Evolutionary conservation across 1,140 invertebrate genomes (phyloP).

Genomic region (Nasonia longicornis): DNA sequence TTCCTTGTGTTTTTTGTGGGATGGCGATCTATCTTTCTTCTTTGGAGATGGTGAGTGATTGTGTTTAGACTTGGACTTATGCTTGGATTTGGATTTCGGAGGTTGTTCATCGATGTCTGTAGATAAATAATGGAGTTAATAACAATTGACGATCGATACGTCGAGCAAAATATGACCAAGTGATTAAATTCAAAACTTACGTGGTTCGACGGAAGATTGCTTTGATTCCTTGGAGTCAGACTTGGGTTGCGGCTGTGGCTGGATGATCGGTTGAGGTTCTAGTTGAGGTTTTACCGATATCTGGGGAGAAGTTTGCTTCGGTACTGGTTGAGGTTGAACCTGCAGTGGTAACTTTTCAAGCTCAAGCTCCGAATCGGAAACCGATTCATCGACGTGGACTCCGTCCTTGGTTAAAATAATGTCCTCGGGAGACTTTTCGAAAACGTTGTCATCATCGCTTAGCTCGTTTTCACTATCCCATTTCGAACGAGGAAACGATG

Average conservation of each 20-base stretch:
- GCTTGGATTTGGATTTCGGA: slow-evolving; percentile 17
- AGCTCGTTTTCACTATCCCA: slow-evolving; percentile 64
- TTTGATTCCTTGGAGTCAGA: slow-evolving; percentile 23
- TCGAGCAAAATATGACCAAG: background rate
- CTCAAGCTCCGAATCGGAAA: slow-evolving; percentile 30
- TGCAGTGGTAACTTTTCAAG: slow-evolving; percentile 16
- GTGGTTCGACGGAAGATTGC: background rate
- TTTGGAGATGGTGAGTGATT: slow-evolving; percentile 29
- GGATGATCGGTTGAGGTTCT: background rate
- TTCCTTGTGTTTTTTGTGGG: slow-evolving; percentile 36
- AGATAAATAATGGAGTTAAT: background rate
- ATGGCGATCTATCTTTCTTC: slow-evolving; percentile 19
- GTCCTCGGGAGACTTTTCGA: slow-evolving; percentile 22
- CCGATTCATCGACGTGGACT: background rate
- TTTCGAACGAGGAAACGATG: slow-evolving; percentile 61
- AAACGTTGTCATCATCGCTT: slow-evolving; percentile 51
- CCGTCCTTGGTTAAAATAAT: slow-evolving; percentile 12
- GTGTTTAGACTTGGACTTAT: slow-evolving; percentile 34
- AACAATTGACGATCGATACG: background rate
- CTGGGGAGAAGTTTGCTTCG: background rate
- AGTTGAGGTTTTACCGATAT: background rate
- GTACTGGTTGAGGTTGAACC: background rate
- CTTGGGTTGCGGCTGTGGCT: background rate
- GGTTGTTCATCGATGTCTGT: slow-evolving; percentile 27
- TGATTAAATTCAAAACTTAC: slow-evolving; percentile 22